phyloP scores from a whole-genome alignment of 2,113 vertebrate species.

The Macaca nemestrina region DNA sequence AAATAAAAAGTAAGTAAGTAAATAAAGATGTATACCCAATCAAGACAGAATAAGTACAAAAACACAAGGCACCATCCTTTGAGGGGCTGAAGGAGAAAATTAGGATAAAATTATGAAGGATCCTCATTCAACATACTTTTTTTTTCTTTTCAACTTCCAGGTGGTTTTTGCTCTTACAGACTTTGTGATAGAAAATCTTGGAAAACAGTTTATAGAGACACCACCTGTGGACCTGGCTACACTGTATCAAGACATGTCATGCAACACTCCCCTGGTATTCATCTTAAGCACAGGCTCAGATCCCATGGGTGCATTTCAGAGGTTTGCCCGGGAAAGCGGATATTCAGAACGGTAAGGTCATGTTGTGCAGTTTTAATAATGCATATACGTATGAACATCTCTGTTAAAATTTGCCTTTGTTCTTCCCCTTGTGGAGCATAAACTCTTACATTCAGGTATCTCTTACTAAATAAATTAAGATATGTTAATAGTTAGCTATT shows the following conservation, averaged over 20 bases:
- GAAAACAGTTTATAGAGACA: constrained; percentile 88
- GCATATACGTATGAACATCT: background rate
- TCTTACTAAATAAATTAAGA: constrained; percentile 13
- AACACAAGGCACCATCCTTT: background rate
- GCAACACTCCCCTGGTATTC: constrained; percentile 86
- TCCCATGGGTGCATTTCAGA: constrained; percentile 90
- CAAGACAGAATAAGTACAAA: background rate
- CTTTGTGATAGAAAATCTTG: constrained; percentile 88
- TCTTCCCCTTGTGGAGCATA: background rate
- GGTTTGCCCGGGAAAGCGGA: constrained; percentile 88
- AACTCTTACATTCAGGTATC: background rate
- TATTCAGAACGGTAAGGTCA: constrained; percentile 84
- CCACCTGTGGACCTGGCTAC: constrained; percentile 88
- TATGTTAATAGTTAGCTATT: background rate
- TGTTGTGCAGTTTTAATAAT: background rate
- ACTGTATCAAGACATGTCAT: constrained; percentile 88
- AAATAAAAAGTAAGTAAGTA: too few species aligned
- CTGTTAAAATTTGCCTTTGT: background rate
- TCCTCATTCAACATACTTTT: background rate
- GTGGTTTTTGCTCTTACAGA: constrained; percentile 87
- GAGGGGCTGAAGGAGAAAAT: background rate
- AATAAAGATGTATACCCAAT: background rate
- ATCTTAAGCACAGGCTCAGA: constrained; percentile 91
- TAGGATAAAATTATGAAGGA: background rate
- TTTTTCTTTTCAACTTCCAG: constrained; percentile 73